These are phyloP conservation scores for Sitophilus oryzae DNA, from an alignment of 1,140 invertebrate genomes.

Conservation along the genomic window DNA sequence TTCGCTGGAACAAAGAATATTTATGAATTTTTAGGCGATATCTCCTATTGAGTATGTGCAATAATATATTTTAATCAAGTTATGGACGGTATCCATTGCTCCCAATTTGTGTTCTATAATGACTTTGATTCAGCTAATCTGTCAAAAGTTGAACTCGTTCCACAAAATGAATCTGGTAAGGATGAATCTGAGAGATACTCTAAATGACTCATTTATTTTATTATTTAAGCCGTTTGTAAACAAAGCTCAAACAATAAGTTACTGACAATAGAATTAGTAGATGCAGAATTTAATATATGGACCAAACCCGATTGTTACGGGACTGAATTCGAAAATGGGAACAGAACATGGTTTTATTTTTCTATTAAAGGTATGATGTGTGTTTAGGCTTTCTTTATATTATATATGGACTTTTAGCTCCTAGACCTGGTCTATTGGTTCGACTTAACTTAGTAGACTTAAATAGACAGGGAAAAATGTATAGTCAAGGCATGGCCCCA, in stretches of 20 bases:
- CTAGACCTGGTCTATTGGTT: slow-evolving; percentile 52
- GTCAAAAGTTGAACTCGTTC: slow-evolving; percentile 64
- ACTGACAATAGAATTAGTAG: slow-evolving; percentile 46
- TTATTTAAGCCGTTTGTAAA: slow-evolving; percentile 27
- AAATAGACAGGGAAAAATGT: slow-evolving; percentile 86
- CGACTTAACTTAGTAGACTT: slow-evolving; percentile 82
- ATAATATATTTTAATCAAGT: slow-evolving; percentile 16
- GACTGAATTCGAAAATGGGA: slow-evolving; percentile 84
- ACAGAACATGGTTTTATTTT: slow-evolving; percentile 93
- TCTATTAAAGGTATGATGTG: slow-evolving; percentile 53
- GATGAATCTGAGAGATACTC: too few species aligned
- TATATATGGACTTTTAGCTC: slow-evolving; percentile 42
- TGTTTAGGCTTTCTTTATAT: not conserved
- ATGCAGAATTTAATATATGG: slow-evolving; percentile 87
- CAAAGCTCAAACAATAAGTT: slow-evolving; percentile 37
- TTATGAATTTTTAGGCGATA: not conserved
- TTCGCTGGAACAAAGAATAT: too few species aligned
- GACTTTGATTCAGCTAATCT: slow-evolving; percentile 88
- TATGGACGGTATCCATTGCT: slow-evolving; percentile 50
- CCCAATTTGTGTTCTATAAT: slow-evolving; percentile 66
- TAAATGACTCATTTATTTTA: too few species aligned
- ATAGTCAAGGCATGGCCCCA: slow-evolving; percentile 84
- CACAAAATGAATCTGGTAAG: slow-evolving; percentile 41
- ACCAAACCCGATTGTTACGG: slow-evolving; percentile 83
- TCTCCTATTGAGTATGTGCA: slow-evolving; percentile 12